Evolutionary conservation across 2,113 vertebrate species (phyloP).

Genomic region (Nipponia nippon): DNA sequence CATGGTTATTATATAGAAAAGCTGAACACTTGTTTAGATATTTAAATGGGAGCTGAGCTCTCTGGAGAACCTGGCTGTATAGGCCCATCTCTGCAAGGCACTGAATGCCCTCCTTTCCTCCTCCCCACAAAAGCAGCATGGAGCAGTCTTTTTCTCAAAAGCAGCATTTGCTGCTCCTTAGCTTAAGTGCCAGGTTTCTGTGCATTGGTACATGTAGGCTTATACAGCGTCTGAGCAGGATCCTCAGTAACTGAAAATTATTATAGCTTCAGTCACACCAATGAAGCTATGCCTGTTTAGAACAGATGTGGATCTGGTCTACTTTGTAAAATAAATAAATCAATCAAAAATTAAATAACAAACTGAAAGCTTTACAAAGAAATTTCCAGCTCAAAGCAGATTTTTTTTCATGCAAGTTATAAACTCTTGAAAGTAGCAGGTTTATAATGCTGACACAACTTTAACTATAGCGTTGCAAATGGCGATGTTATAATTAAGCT

Average conservation of each 20-base stretch:
- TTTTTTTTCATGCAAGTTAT: constrained; percentile 37
- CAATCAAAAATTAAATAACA: background rate
- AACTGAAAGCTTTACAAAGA: background rate
- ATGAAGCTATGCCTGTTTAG: background rate
- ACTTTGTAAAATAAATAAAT: background rate
- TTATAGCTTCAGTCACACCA: background rate
- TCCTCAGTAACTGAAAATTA: background rate
- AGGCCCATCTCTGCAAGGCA: background rate
- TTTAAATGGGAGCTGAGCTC: background rate
- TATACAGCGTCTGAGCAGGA: background rate
- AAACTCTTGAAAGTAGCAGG: constrained; percentile 60
- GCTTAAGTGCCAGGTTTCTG: background rate
- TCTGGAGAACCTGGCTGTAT: background rate
- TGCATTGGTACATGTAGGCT: background rate
- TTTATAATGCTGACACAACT: constrained; percentile 71
- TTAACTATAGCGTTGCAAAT: constrained; percentile 71
- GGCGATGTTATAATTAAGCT: constrained; percentile 77
- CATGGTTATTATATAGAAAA: background rate
- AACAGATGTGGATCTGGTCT: background rate
- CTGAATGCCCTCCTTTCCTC: background rate
- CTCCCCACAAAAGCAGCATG: background rate
- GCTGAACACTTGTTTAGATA: background rate
- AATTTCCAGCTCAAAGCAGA: constrained; percentile 41
- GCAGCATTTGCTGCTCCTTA: background rate
- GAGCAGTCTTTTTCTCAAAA: background rate